Percentiles rank a stretch among this genome's conserved stretches.
These are phyloP conservation scores for Hofmannophila pseudospretella DNA, from an alignment of 2,888 invertebrate genomes.

Conservation along the genomic window DNA sequence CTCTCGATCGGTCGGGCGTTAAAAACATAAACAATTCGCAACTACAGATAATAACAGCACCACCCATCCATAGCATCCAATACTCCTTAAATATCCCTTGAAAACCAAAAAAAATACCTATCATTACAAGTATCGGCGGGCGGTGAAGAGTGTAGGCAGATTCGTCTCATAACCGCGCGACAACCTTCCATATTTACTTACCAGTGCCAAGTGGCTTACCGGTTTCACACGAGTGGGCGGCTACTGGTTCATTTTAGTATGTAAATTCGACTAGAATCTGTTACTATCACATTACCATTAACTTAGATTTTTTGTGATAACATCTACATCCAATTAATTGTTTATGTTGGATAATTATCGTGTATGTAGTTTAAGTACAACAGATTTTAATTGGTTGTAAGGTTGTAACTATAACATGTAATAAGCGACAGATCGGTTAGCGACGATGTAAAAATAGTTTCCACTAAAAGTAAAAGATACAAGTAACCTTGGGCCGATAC, in stretches of 20 bases:
- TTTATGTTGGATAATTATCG: slow-evolving; percentile 3
- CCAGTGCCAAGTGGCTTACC: slow-evolving; percentile 62
- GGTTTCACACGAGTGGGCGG: slow-evolving; percentile 69
- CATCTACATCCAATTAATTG: slow-evolving; percentile 7
- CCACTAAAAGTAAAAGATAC: slow-evolving; percentile 56
- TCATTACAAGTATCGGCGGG: neutral
- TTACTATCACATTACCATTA: slow-evolving; percentile 29
- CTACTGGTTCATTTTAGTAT: slow-evolving; percentile 56
- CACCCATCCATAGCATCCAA: no score
- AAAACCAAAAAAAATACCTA: no score
- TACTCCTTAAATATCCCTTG: no score
- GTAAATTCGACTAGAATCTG: slow-evolving; percentile 49
- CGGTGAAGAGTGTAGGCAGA: slow-evolving; percentile 58
- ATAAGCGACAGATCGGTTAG: slow-evolving; percentile 11
- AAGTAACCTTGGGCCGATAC: slow-evolving; percentile 57
- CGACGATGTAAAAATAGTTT: slow-evolving; percentile 26
- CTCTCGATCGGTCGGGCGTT: no score
- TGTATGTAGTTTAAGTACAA: neutral
- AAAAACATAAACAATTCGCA: no score
- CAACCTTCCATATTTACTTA: slow-evolving; percentile 74
- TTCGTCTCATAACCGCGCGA: slow-evolving; percentile 55
- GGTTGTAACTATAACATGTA: slow-evolving; percentile 2
- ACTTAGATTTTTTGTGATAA: slow-evolving; percentile 6
- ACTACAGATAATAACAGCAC: no score
- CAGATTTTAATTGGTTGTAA: slow-evolving; percentile 2